Evolutionary conservation across 2,888 invertebrate genomes (phyloP).

Genomic region (Zhengitettix transpicula): DNA sequence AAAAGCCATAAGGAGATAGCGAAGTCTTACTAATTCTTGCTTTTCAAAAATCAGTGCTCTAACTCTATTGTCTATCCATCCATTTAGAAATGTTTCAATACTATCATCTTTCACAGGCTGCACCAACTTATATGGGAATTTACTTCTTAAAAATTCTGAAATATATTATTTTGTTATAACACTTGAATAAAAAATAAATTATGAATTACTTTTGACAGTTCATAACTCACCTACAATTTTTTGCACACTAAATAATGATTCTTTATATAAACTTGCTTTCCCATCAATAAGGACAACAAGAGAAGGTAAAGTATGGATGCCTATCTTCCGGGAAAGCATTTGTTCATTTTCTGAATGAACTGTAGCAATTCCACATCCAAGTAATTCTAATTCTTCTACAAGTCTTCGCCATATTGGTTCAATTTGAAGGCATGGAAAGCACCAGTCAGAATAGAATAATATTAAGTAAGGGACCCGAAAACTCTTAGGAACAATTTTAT

Average conservation of each 20-base stretch:
- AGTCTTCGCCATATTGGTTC: constrained; percentile 73
- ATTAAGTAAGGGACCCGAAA: constrained; percentile 66
- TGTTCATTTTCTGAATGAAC: constrained; percentile 75
- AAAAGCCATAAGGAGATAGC: constrained; percentile 79
- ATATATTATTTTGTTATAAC: constrained; percentile 7
- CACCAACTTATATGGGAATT: constrained; percentile 70
- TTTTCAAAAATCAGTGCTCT: constrained; percentile 78
- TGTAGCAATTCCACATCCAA: constrained; percentile 67
- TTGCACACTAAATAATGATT: constrained; percentile 58
- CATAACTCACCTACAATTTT: constrained; percentile 54
- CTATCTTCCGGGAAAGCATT: constrained; percentile 55
- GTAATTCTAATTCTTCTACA: constrained; percentile 69
- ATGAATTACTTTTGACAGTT: not conserved
- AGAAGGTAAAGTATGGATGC: constrained; percentile 66
- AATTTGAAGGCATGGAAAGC: constrained; percentile 79
- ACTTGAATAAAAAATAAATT: too few relatives aligned
- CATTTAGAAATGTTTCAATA: constrained; percentile 60
- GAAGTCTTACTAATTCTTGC: constrained; percentile 52
- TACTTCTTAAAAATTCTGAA: constrained; percentile 69
- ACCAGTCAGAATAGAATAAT: constrained; percentile 89
- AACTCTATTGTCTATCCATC: constrained; percentile 85
- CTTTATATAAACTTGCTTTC: constrained; percentile 69
- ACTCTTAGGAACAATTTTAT: constrained; percentile 70
- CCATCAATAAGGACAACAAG: constrained; percentile 68
- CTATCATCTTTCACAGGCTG: constrained; percentile 42